phyloP scores from a whole-genome alignment of 1,140 invertebrate species.

The Rhopalosiphum padi region DNA sequence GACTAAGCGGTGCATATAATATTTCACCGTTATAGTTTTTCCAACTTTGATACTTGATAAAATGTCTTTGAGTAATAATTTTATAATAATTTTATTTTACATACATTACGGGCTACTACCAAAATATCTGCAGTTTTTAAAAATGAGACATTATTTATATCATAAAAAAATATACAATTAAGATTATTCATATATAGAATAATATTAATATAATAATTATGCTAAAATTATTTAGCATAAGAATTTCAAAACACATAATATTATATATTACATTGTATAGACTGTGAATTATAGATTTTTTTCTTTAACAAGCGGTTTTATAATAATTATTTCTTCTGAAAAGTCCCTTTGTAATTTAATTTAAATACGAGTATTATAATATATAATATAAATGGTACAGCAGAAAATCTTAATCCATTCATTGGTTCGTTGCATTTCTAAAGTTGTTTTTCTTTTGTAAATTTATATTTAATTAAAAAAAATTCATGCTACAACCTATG shows the following conservation, averaged over 20 bases:
- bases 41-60: not conserved
- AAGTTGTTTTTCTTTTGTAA: conserved; percentile 1
- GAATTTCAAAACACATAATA: not conserved
- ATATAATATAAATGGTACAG: not conserved
- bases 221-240: not conserved
- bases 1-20: too few relatives aligned
- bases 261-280: not conserved
- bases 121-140: too few relatives aligned
- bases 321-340: not conserved
- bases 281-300: not conserved
- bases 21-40: not conserved
- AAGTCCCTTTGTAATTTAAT: not conserved
- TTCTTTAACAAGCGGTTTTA: not conserved
- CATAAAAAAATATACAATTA: too few relatives aligned
- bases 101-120: too few relatives aligned
- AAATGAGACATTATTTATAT: too few relatives aligned
- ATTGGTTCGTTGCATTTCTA: not conserved
- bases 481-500: not conserved
- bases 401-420: not conserved
- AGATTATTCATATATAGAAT: not conserved
- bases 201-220: not conserved
- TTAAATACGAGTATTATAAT: not conserved
- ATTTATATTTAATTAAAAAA: conserved; percentile 20
- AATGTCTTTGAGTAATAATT: not conserved
- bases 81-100: too few relatives aligned